A percentile compares a stretch with the other conserved stretches of the same genome.
phyloP scores from a whole-genome alignment of 1,140 invertebrate species.

The Drosophila gunungcola region DNA sequence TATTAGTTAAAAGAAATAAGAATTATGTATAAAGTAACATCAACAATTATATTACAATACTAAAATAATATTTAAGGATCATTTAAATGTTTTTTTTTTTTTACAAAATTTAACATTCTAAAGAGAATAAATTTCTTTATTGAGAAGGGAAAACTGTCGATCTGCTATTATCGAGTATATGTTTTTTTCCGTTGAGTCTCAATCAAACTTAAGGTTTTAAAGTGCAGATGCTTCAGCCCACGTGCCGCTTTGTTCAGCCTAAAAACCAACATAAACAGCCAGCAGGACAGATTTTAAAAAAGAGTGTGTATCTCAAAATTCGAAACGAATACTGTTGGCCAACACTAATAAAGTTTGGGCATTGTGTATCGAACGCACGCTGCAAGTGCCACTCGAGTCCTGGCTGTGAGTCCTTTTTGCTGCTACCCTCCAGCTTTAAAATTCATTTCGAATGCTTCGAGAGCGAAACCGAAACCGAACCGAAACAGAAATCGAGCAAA shows the following conservation, averaged over 20 bases:
- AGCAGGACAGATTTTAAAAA: conserved; percentile 8
- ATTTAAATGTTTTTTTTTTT: too few species aligned
- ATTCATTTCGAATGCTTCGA: conserved; percentile 40
- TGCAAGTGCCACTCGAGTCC: conserved; percentile 72
- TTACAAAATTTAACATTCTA: background rate
- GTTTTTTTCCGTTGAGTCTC: background rate
- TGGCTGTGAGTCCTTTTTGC: conserved; percentile 17
- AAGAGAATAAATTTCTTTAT: too few species aligned
- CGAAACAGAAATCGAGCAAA: conserved; percentile 50
- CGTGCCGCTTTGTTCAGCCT: conserved; percentile 65
- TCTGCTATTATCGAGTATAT: background rate
- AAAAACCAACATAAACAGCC: conserved; percentile 69
- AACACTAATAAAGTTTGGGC: conserved; percentile 69
- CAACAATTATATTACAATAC: too few species aligned
- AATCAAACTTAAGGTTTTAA: conserved; percentile 23
- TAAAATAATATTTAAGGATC: too few species aligned
- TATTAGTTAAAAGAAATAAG: too few species aligned
- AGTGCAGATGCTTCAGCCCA: conserved; percentile 58
- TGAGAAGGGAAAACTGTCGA: too few species aligned
- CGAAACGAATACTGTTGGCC: conserved; percentile 58
- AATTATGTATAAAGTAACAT: too few species aligned
- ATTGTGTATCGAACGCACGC: conserved; percentile 56
- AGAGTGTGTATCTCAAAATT: conserved; percentile 3
- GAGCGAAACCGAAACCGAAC: conserved; percentile 26
- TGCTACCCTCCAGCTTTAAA: conserved; percentile 55